Evolutionary conservation across 2,888 invertebrate species (phyloP).

Genomic region (Onchidella celtica): DNA sequence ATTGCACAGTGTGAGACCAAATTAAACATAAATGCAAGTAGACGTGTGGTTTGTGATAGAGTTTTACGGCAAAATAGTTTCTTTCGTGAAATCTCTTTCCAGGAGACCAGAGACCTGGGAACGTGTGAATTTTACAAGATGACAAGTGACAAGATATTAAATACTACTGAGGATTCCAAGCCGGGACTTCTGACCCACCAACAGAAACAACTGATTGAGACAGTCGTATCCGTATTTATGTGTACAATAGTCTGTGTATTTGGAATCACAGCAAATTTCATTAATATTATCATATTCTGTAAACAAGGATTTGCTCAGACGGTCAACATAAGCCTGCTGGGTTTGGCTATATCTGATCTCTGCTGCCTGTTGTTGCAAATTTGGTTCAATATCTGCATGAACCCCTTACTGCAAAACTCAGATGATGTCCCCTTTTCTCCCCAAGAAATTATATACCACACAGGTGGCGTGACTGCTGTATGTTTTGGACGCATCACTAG

Average conservation of each 20-base stretch:
- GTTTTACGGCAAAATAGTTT: no score
- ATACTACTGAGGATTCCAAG: no score
- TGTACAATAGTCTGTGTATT: not conserved
- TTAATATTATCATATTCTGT: conserved; percentile 1
- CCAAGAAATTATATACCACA: not conserved
- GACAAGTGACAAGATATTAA: no score
- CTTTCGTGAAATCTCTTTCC: no score
- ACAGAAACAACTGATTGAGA: no score
- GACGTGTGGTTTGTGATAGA: no score
- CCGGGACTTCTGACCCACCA: no score
- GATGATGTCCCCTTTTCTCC: not conserved
- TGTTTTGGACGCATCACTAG: not conserved
- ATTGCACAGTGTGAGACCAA: no score
- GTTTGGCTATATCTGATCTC: not conserved
- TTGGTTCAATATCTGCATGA: not conserved
- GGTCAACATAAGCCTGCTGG: not conserved
- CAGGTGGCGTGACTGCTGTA: not conserved
- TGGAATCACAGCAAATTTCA: not conserved
- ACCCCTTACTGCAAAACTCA: not conserved
- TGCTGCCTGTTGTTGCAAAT: not conserved
- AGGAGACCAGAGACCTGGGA: no score
- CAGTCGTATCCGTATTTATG: not conserved
- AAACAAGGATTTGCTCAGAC: not conserved
- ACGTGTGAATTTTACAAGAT: no score
- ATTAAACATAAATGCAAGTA: no score